phyloP scores from a whole-genome alignment of 2,888 invertebrate species.

The Helicoverpa assulta region DNA sequence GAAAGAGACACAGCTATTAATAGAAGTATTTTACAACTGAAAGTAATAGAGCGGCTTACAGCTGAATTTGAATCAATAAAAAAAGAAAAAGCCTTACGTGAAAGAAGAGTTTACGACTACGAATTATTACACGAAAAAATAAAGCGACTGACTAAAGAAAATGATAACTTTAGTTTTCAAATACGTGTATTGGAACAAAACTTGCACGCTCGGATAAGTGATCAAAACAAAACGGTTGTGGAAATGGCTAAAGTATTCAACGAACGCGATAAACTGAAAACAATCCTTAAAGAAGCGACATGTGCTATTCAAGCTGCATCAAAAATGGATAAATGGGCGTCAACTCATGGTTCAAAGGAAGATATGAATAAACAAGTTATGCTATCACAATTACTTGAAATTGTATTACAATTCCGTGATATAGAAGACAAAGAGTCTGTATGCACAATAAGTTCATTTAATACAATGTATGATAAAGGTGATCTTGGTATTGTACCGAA shows the following conservation, averaged over 20 bases:
- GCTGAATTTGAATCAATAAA: constrained; percentile 89
- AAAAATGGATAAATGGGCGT: too few species aligned
- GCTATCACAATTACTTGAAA: constrained; percentile 89
- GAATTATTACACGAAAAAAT: constrained; percentile 65
- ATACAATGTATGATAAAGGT: constrained; percentile 90
- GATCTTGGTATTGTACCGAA: constrained; percentile 92
- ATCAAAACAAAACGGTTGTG: constrained; percentile 83
- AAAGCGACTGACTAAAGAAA: constrained; percentile 80
- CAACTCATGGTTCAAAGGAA: too few species aligned
- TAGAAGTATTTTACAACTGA: constrained; percentile 91
- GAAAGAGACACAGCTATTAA: constrained; percentile 92
- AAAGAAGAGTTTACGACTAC: constrained; percentile 37
- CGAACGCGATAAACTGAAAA: constrained; percentile 69
- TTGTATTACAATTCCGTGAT: constrained; percentile 84
- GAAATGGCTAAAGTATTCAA: constrained; percentile 85
- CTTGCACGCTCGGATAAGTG: constrained; percentile 86
- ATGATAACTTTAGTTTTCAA: constrained; percentile 84
- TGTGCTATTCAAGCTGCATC: too few species aligned
- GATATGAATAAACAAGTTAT: constrained; percentile 54
- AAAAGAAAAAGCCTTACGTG: constrained; percentile 81
- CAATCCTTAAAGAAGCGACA: too few species aligned
- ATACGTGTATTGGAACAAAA: constrained; percentile 89
- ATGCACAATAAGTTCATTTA: constrained; percentile 85
- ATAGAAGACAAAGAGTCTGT: constrained; percentile 79
- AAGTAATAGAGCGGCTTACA: constrained; percentile 91